Evolutionary conservation across 2,797 vertebrate species (phyloP).

Genomic region (Hippopotamyrus pictus): DNA sequence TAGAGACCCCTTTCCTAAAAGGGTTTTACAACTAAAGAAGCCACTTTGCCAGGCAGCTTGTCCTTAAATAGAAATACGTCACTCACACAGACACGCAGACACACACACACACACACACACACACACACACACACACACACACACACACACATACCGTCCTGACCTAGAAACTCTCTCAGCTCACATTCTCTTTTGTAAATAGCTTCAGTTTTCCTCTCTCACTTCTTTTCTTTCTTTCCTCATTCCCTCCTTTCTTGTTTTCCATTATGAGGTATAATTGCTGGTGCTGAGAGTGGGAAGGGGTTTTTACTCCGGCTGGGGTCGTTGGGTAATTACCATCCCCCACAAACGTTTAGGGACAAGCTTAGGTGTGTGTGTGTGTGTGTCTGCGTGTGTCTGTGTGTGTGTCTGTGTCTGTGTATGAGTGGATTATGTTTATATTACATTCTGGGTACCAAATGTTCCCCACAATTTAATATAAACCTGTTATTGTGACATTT

Average conservation of each 20-base stretch:
- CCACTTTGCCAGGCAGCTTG: not conserved
- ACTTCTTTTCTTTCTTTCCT: not conserved
- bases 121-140: not conserved
- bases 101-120: not conserved
- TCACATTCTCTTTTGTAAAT: not conserved
- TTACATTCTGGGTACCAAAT: no score
- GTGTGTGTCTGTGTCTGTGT: not conserved
- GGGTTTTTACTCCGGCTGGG: not conserved
- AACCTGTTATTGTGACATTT: no score
- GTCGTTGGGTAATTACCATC: not conserved
- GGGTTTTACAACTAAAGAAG: not conserved
- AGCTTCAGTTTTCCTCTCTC: not conserved
- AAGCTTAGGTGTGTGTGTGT: not conserved
- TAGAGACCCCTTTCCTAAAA: not conserved
- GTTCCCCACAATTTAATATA: no score
- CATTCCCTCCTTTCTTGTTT: not conserved
- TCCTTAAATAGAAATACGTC: not conserved
- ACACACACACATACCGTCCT: not conserved
- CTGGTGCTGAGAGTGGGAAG: not conserved
- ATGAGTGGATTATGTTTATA: not conserved
- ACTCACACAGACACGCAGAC: not conserved
- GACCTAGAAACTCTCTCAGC: not conserved
- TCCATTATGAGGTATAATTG: not conserved
- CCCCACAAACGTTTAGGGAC: not conserved
- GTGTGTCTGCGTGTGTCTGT: not conserved